phyloP scores from a whole-genome alignment of 2,113 vertebrate genomes.

The Myotis yumanensis region DNA sequence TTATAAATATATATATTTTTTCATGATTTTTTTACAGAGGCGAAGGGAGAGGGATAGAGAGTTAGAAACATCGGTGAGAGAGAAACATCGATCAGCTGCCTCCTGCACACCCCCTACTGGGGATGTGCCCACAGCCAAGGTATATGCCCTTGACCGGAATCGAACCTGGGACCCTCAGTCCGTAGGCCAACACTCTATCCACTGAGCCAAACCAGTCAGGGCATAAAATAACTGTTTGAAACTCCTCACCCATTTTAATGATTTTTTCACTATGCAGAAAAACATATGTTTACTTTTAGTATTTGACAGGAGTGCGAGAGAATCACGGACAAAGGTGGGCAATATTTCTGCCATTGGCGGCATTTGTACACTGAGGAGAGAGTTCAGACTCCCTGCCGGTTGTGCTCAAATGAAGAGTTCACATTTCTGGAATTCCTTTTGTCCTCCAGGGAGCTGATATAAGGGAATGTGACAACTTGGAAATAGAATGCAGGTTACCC shows the following conservation, averaged over 20 bases:
- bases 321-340: background rate
- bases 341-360: background rate
- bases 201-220: no score
- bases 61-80: no score
- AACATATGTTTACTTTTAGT: constrained; percentile 67
- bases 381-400: constrained; percentile 64
- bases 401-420: constrained; percentile 72
- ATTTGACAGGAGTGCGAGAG: constrained; percentile 56
- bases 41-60: no score
- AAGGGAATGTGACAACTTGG: constrained; percentile 42
- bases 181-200: no score
- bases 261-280: constrained; percentile 67
- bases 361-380: constrained; percentile 64
- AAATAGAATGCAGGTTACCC: background rate
- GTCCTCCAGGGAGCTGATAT: constrained; percentile 63
- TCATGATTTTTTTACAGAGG: no score
- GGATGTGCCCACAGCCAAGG: no score
- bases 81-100: no score
- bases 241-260: constrained; percentile 63
- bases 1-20: background rate
- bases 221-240: constrained; percentile 31
- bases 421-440: constrained; percentile 79
- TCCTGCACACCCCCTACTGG: no score
- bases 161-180: no score
- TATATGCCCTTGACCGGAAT: no score